These are phyloP conservation scores for Anhinga anhinga DNA, from an alignment of 2,113 vertebrate species.

Conservation along the genomic window DNA sequence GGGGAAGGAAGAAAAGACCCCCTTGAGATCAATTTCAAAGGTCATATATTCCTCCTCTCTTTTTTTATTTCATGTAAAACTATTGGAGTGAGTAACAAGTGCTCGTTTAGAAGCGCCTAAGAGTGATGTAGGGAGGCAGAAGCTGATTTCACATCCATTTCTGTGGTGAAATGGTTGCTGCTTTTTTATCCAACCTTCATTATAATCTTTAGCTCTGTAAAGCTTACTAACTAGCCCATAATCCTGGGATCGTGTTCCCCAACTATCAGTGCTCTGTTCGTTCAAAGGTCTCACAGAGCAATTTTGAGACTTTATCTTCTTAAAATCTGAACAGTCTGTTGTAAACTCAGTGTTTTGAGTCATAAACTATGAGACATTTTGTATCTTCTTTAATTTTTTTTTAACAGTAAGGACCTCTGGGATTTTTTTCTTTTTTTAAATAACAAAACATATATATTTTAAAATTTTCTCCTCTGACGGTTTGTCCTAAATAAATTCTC, in stretches of 20 bases:
- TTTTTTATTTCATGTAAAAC: slow-evolving; percentile 12
- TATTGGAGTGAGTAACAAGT: slow-evolving; percentile 19
- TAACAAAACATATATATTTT: neutral
- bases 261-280: neutral
- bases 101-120: neutral
- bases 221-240: neutral
- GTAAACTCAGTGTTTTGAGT: neutral
- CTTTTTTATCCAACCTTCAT: neutral
- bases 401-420: neutral
- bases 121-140: neutral
- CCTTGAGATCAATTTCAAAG: slow-evolving; percentile 25
- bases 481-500: neutral
- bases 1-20: neutral
- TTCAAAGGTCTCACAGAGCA: neutral
- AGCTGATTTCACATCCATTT: slow-evolving; percentile 2
- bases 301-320: neutral
- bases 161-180: neutral
- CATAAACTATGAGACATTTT: neutral
- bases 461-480: neutral
- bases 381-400: neutral
- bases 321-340: neutral
- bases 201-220: neutral
- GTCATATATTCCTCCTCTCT: slow-evolving; percentile 2
- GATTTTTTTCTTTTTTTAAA: neutral
- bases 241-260: neutral